Evolutionary conservation across 92 coral and sea anemone genomes (phyloP).

Genomic region (Nematostella vectensis): DNA sequence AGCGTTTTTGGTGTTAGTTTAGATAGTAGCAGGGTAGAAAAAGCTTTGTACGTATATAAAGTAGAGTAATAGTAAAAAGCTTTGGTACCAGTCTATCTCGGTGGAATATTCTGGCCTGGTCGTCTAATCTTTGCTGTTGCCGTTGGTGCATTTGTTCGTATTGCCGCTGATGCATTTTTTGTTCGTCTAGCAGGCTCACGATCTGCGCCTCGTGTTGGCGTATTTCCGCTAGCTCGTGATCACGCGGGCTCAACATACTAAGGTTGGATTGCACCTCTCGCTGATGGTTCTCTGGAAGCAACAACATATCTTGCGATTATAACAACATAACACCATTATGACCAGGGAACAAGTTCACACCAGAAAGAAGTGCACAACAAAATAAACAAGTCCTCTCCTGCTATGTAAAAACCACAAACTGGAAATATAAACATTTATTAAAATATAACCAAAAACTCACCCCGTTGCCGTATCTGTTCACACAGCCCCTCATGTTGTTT

Average conservation of each 20-base stretch:
- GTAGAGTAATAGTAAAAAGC: no score
- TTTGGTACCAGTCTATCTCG: slow-evolving; percentile 63
- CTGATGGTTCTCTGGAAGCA: slow-evolving; percentile 55
- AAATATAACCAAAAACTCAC: no score
- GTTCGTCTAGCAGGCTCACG: slow-evolving; percentile 60
- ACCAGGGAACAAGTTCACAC: no score
- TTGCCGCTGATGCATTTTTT: slow-evolving; percentile 50
- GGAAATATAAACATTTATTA: no score
- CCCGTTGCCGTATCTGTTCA: slow-evolving; percentile 60
- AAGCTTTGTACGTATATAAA: no score
- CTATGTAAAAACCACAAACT: no score
- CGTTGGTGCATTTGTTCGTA: slow-evolving; percentile 44
- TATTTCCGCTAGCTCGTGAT: slow-evolving; percentile 63
- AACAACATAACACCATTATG: not conserved
- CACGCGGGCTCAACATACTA: slow-evolving; percentile 50
- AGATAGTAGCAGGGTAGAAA: no score
- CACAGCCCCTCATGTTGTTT: slow-evolving; percentile 60
- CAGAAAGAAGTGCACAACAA: no score
- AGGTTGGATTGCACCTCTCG: slow-evolving; percentile 57
- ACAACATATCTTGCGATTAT: not conserved
- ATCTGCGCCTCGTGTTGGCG: slow-evolving; percentile 64
- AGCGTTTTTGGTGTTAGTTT: no score
- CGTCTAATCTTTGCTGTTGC: slow-evolving; percentile 62
- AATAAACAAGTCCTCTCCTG: no score
- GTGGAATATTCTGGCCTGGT: slow-evolving; percentile 52